Evolutionary conservation across 2,888 invertebrate genomes (phyloP).

Genomic region (Harpalus rubripes): DNA sequence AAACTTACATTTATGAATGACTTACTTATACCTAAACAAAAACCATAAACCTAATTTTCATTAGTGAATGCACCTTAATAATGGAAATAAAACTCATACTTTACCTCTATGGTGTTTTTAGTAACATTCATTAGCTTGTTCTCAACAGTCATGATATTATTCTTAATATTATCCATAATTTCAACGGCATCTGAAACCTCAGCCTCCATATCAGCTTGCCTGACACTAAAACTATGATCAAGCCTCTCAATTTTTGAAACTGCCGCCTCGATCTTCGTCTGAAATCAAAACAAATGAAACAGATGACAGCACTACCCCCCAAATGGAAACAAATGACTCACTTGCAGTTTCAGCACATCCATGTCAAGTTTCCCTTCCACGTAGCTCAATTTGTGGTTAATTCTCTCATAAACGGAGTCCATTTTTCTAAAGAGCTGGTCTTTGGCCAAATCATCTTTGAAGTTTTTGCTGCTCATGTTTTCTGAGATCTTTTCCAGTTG

Average conservation of each 20-base stretch:
- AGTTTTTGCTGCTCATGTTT: conserved; percentile 76
- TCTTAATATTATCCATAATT: conserved; percentile 75
- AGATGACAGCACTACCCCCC: neutral
- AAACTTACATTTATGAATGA: too few species aligned
- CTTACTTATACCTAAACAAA: too few species aligned
- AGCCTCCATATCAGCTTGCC: conserved; percentile 74
- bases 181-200: conserved; percentile 74
- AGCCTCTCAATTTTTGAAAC: conserved; percentile 73
- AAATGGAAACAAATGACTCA: conserved; percentile 69
- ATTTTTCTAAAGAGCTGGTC: conserved; percentile 76
- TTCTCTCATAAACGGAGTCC: conserved; percentile 76
- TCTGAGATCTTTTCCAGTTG: conserved; percentile 76
- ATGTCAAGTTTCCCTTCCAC: conserved; percentile 76
- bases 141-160: conserved; percentile 71
- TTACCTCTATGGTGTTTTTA: conserved; percentile 72
- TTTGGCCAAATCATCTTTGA: conserved; percentile 76
- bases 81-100: neutral
- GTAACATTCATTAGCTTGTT: conserved; percentile 72
- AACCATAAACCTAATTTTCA: too few species aligned
- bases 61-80: too few species aligned
- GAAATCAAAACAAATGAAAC: conserved; percentile 66
- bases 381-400: conserved; percentile 75
- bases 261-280: conserved; percentile 73
- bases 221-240: conserved; percentile 73
- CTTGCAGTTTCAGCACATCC: conserved; percentile 75